A percentile compares a stretch with the other conserved stretches of the same genome.
Evolutionary conservation across 2,888 invertebrate species (phyloP).

Genomic region (Platynereis dumerilii): DNA sequence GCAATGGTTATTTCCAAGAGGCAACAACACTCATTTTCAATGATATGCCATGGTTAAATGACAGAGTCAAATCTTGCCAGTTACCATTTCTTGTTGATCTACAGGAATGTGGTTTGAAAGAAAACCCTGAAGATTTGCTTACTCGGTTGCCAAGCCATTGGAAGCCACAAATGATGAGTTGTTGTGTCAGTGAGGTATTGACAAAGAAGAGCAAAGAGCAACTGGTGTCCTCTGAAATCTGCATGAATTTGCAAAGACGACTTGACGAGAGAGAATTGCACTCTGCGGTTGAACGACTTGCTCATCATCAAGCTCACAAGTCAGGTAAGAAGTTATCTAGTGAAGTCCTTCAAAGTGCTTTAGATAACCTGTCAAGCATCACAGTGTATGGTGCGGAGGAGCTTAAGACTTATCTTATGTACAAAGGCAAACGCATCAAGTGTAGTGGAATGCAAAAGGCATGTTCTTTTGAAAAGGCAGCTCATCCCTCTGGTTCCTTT

Average conservation of each 20-base stretch:
- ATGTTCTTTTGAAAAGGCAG: conserved; percentile 31
- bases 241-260: conserved; percentile 22
- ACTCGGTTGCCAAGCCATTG: conserved; percentile 29
- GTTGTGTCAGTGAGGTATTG: conserved; percentile 38
- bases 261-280: conserved; percentile 28
- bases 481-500: not conserved
- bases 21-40: conserved; percentile 33
- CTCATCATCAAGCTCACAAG: conserved; percentile 29
- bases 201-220: conserved; percentile 20
- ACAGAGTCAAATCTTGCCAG: conserved; percentile 28
- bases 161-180: conserved; percentile 38
- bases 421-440: conserved; percentile 24
- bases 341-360: conserved; percentile 11
- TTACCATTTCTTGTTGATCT: conserved; percentile 35
- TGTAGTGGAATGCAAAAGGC: conserved; percentile 32
- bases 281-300: conserved; percentile 29
- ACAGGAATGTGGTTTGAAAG: conserved; percentile 29
- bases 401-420: conserved; percentile 29
- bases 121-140: conserved; percentile 28
- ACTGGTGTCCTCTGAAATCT: conserved; percentile 21
- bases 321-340: conserved; percentile 29
- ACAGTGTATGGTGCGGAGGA: conserved; percentile 24
- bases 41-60: conserved; percentile 36
- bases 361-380: conserved; percentile 34
- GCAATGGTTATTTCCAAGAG: conserved; percentile 25